A percentile compares a stretch with the other conserved stretches of the same genome.
Conservation (phyloP, 1,140 invertebrate genomes). For the Mercenaria mercenaria region DNA sequence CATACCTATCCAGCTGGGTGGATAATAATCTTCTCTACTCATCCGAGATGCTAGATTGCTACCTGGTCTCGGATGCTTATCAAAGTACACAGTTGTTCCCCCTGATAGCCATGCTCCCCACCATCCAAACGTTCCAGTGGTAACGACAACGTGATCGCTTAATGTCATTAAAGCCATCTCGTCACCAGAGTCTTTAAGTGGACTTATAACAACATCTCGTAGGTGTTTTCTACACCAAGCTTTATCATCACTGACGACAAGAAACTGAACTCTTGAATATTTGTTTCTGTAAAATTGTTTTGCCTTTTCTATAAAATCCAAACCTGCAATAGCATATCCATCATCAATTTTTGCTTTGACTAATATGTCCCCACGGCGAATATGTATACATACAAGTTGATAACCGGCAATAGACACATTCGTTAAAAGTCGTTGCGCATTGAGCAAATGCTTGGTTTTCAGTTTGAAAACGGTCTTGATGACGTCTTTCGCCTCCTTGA, state of each 20-base stretch:
- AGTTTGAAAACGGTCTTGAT: not conserved
- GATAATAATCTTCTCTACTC: slow-evolving; percentile 71
- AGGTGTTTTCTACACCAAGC: slow-evolving; percentile 68
- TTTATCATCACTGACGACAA: slow-evolving; percentile 73
- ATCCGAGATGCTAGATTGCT: slow-evolving; percentile 53
- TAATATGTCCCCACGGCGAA: not conserved
- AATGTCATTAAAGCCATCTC: slow-evolving; percentile 77
- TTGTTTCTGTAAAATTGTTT: slow-evolving; percentile 45
- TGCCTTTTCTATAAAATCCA: slow-evolving; percentile 59
- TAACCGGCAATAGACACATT: not conserved
- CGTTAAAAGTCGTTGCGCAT: not conserved
- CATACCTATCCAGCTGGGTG: slow-evolving; percentile 73
- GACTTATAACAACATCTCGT: slow-evolving; percentile 21
- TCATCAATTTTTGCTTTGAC: no score
- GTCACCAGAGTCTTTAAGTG: slow-evolving; percentile 71
- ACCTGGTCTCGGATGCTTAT: slow-evolving; percentile 61
- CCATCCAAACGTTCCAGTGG: slow-evolving; percentile 81
- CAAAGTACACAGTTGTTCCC: slow-evolving; percentile 79
- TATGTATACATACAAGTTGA: not conserved
- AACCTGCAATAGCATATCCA: no score
- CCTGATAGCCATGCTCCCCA: slow-evolving; percentile 81
- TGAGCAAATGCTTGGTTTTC: not conserved
- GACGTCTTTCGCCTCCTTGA: not conserved
- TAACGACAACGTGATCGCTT: slow-evolving; percentile 81
- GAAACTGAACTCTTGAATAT: slow-evolving; percentile 56